phyloP scores from a whole-genome alignment of 1,140 invertebrate species.

The Glomeris maerens region DNA sequence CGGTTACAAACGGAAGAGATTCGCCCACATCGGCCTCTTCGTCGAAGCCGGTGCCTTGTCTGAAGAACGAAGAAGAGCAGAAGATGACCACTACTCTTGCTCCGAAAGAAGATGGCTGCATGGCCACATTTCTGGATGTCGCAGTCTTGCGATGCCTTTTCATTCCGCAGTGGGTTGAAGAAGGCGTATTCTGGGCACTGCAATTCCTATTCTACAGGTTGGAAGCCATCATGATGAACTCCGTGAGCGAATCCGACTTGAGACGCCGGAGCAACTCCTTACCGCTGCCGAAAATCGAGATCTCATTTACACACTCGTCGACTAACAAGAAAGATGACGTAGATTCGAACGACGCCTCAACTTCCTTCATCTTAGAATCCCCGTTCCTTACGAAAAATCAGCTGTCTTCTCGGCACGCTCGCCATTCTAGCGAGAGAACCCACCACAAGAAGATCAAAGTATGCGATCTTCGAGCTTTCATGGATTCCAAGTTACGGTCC shows the following conservation, averaged over 20 bases:
- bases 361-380: slow-evolving; percentile 30
- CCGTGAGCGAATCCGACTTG: slow-evolving; percentile 51
- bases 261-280: slow-evolving; percentile 76
- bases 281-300: slow-evolving; percentile 82
- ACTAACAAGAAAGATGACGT: slow-evolving; percentile 47
- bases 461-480: slow-evolving; percentile 71
- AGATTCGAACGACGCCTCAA: slow-evolving; percentile 30
- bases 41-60: too few relatives aligned
- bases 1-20: too few relatives aligned
- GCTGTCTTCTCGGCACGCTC: slow-evolving; percentile 37
- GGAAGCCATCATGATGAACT: slow-evolving; percentile 63
- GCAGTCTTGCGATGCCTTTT: slow-evolving; percentile 92
- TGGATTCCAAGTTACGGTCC: slow-evolving; percentile 76
- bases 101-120: too few relatives aligned
- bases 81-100: too few relatives aligned
- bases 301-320: slow-evolving; percentile 59
- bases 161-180: slow-evolving; percentile 91
- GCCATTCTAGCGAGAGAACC: slow-evolving; percentile 60
- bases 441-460: slow-evolving; percentile 70
- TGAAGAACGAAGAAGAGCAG: too few relatives aligned
- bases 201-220: slow-evolving; percentile 81
- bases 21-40: too few relatives aligned
- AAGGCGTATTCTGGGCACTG: slow-evolving; percentile 94
- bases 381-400: slow-evolving; percentile 21
- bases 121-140: slow-evolving; percentile 90